These are phyloP conservation scores for Percopsis transmontana DNA, from an alignment of 2,113 vertebrate species.

Conservation along the genomic window DNA sequence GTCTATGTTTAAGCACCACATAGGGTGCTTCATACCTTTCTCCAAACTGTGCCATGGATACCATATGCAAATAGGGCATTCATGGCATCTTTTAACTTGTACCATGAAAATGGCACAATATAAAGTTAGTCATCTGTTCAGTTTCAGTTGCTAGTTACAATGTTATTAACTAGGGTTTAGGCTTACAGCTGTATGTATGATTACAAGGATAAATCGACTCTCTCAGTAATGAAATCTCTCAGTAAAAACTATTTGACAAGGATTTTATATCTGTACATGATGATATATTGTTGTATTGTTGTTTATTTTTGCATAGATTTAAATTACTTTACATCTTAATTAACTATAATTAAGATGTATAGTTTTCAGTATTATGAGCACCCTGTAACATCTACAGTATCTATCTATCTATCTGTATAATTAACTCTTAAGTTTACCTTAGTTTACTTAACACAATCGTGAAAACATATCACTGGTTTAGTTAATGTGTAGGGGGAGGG, in stretches of 20 bases:
- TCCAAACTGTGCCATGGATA: slow-evolving; percentile 57
- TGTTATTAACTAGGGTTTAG: not conserved
- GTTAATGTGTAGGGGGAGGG: slow-evolving; percentile 58
- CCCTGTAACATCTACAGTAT: too few relatives aligned
- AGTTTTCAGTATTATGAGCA: too few relatives aligned
- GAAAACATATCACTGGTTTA: slow-evolving; percentile 43
- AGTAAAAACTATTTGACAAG: too few relatives aligned
- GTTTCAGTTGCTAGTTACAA: not conserved
- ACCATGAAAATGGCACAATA: slow-evolving; percentile 31
- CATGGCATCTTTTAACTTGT: slow-evolving; percentile 51
- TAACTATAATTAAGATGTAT: too few relatives aligned
- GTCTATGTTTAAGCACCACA: slow-evolving; percentile 69
- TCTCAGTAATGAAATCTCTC: too few relatives aligned
- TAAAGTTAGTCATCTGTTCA: slow-evolving; percentile 2
- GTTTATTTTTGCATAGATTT: too few relatives aligned
- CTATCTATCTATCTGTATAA: not conserved
- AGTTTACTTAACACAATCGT: slow-evolving; percentile 46
- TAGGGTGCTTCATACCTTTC: slow-evolving; percentile 64
- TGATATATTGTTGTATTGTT: too few relatives aligned
- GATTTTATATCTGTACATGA: too few relatives aligned
- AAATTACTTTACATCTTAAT: too few relatives aligned
- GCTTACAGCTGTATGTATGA: not conserved
- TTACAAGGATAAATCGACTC: not conserved
- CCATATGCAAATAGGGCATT: slow-evolving; percentile 68
- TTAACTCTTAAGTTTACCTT: slow-evolving; percentile 19